Conservation (phyloP, 2,113 vertebrate species). For the Porphyrio hochstetteri region DNA sequence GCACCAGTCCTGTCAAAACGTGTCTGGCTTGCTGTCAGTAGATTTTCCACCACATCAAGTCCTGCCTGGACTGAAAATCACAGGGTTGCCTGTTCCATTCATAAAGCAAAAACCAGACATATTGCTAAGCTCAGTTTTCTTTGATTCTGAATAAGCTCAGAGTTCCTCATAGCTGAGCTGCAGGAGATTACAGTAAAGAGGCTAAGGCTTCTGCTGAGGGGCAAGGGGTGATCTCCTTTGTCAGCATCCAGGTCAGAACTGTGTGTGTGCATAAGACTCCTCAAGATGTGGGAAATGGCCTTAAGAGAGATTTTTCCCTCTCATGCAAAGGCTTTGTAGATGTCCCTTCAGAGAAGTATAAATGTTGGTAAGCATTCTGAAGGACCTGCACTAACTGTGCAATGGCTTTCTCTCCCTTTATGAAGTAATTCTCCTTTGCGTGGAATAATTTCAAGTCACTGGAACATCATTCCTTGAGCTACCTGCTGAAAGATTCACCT, state of each 20-base stretch:
- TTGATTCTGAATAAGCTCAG: not conserved
- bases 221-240: not conserved
- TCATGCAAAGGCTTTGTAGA: not conserved
- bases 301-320: not conserved
- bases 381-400: not conserved
- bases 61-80: not conserved
- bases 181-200: not conserved
- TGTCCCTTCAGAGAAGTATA: not conserved
- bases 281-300: not conserved
- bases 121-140: not conserved
- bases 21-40: not conserved
- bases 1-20: not conserved
- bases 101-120: not conserved
- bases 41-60: not conserved
- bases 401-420: not conserved
- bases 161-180: not conserved
- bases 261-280: not conserved
- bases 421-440: not conserved
- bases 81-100: not conserved
- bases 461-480: not conserved
- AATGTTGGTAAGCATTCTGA: not conserved
- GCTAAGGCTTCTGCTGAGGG: not conserved
- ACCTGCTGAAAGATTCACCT: not conserved
- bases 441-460: not conserved
- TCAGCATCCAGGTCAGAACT: not conserved